Base-by-base conservation (phyloP, 2,888 invertebrate genomes). In the Campoletis raptor region DNA sequence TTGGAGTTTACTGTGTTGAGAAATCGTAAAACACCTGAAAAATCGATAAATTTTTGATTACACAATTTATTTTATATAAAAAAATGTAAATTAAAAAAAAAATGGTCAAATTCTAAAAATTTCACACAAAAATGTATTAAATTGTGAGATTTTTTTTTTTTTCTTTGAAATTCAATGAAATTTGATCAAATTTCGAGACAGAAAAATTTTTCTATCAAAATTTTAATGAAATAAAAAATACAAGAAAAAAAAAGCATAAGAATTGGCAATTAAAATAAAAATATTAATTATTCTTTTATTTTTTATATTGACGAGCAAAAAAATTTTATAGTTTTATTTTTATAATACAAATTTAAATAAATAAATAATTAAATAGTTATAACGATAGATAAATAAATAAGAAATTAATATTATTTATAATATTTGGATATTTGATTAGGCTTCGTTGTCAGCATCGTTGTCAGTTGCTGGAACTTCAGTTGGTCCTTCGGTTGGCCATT, bases 401-500 rank as follows among this genome's bases (percentile, higher is more conserved):
- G 82, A 87, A 85, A 70, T 83, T 70, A 85, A 87, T 85, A 77
- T 79, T 72, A 69, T 69, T 48, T 0, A 57, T 7, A 30, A 52
- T 45, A 37, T n/a, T 66, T 15, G 21, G 40, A 70, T 37, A 69
- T 45, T 48, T 69, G 73, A 82, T 89, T 87, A 92, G 66, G 94
- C 92, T 88, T 94, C 94, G 89, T 94, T 94, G 61, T 94, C 94
- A 74, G 92, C 92, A 85, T 94, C 94, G 45, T 89, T 90, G 81
- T 93, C 93, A 66, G 88, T 89, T 0, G 89, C 76, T 7, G 93
- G 90, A n/a, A 86, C 78, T 57, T 92, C 92, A 21, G 94, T 93
- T 1, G 93, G 91, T 36, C 91, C 74, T 84, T 94, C 93, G 10
- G 93, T 92, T 36, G 94, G 94, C 94, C 94, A 94, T 90, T 94